Conservation (phyloP, 2,888 invertebrate genomes). For the Drosophila histrio region DNA sequence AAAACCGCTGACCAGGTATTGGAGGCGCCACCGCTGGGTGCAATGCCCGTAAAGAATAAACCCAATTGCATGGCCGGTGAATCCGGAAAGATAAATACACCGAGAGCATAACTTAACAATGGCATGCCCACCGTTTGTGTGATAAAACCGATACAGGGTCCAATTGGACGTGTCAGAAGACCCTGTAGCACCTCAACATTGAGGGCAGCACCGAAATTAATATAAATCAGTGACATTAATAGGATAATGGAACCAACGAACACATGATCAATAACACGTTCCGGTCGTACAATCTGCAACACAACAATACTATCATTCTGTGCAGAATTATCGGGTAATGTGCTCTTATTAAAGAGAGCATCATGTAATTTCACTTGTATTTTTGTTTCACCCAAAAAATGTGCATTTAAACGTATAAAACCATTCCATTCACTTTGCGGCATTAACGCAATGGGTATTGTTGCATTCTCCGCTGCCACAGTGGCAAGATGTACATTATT, state of each 20-base stretch:
- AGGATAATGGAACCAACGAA: conserved; percentile 91
- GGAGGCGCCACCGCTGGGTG: conserved; percentile 97
- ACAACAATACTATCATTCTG: conserved; percentile 79
- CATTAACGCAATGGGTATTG: conserved; percentile 50
- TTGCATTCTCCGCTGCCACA: conserved; percentile 47
- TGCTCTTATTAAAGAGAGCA: conserved; percentile 33
- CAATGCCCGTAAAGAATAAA: conserved; percentile 94
- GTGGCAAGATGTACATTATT: conserved; percentile 64
- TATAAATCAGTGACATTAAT: conserved; percentile 91
- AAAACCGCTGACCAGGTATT: conserved; percentile 98
- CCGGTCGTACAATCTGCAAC: conserved; percentile 87
- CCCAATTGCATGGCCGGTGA: conserved; percentile 90
- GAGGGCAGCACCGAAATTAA: conserved; percentile 96
- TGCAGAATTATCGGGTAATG: conserved; percentile 54
- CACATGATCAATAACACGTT: conserved; percentile 88
- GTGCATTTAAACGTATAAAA: conserved; percentile 62
- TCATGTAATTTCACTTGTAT: conserved; percentile 71
- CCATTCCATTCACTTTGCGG: conserved; percentile 70
- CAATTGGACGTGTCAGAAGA: conserved; percentile 87
- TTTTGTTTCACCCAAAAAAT: conserved; percentile 81
- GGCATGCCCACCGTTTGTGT: conserved; percentile 94
- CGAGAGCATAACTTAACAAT: conserved; percentile 90
- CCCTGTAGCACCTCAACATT: conserved; percentile 86
- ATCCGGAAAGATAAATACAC: conserved; percentile 89
- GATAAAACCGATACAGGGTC: conserved; percentile 89